A percentile compares a stretch with the other conserved stretches of the same genome.
These are phyloP conservation scores for Pachyramphus minor DNA, from an alignment of 2,113 vertebrate species.

Conservation along the genomic window DNA sequence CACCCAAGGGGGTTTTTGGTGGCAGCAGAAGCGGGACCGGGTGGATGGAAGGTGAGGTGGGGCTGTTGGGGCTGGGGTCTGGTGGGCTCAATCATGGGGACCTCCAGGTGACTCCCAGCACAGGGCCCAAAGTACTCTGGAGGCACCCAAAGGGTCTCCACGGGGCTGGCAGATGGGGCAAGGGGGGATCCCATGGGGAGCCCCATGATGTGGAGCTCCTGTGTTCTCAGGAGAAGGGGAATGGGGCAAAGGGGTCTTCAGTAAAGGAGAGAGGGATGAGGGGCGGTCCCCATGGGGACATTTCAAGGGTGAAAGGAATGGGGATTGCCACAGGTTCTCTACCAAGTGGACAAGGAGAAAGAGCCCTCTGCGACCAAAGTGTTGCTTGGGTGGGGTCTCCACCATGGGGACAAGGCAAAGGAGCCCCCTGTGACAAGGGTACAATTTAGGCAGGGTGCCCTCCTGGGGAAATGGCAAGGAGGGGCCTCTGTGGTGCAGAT, in stretches of 20 bases:
- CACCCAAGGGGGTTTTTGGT: not conserved
- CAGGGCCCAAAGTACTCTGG: rapidly evolving
- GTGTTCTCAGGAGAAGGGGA: not conserved
- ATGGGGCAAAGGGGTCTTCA: rapidly evolving
- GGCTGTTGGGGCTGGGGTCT: not conserved
- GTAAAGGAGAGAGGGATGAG: not conserved
- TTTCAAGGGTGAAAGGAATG: not conserved
- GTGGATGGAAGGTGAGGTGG: not conserved
- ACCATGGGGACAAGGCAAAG: not conserved
- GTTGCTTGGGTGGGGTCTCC: not conserved
- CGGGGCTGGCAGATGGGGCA: not conserved
- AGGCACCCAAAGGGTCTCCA: rapidly evolving
- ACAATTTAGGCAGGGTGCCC: rapidly evolving
- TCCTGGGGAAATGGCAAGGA: not conserved
- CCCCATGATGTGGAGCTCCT: rapidly evolving
- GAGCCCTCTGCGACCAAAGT: not conserved
- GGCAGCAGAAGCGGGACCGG: rapidly evolving
- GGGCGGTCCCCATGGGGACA: not conserved
- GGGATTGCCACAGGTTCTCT: not conserved
- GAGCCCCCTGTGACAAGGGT: not conserved
- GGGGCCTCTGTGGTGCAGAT: not conserved
- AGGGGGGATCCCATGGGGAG: not conserved
- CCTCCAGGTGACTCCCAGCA: not conserved
- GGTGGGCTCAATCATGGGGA: rapidly evolving
- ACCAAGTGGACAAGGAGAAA: not conserved